Evolutionary conservation across 2,888 invertebrate species (phyloP).

Genomic region (Oligia strigilis): DNA sequence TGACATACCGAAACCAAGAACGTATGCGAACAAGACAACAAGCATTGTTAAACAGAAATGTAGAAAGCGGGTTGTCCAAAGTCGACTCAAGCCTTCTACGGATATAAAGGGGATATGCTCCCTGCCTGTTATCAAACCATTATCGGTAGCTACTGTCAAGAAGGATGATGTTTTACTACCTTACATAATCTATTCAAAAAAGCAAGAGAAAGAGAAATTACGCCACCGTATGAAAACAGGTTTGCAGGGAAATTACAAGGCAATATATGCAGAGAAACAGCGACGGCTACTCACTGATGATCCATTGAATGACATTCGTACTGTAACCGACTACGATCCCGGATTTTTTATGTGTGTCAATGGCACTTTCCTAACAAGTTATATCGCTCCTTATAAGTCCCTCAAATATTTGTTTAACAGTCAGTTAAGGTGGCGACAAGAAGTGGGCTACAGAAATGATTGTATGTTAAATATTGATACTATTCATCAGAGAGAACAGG

Average conservation of each 20-base stretch:
- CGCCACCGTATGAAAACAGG: slow-evolving; percentile 70
- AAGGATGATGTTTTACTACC: slow-evolving; percentile 76
- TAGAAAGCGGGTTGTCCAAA: slow-evolving; percentile 54
- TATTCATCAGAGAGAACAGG: slow-evolving; percentile 89
- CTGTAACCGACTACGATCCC: slow-evolving; percentile 77
- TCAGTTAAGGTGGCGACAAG: slow-evolving; percentile 73
- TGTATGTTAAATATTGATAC: slow-evolving; percentile 89
- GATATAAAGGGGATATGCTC: slow-evolving; percentile 65
- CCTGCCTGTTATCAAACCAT: slow-evolving; percentile 69
- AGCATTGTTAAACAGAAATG: slow-evolving; percentile 53
- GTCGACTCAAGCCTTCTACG: slow-evolving; percentile 60
- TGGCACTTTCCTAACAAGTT: slow-evolving; percentile 67
- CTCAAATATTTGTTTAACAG: slow-evolving; percentile 72
- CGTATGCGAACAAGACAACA: slow-evolving; percentile 50
- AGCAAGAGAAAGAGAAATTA: slow-evolving; percentile 71
- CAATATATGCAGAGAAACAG: slow-evolving; percentile 72
- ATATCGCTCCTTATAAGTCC: slow-evolving; percentile 77
- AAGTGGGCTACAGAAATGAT: slow-evolving; percentile 86
- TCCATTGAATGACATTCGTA: slow-evolving; percentile 71
- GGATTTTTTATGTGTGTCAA: slow-evolving; percentile 76
- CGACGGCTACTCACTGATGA: slow-evolving; percentile 72
- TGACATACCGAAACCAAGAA: slow-evolving; percentile 71
- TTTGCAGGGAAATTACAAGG: slow-evolving; percentile 78
- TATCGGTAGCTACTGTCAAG: slow-evolving; percentile 69
- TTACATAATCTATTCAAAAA: slow-evolving; percentile 76